A percentile compares a stretch with the other conserved stretches of the same genome.
Evolutionary conservation across 2,113 vertebrate genomes (phyloP).

Genomic region (Ariopsis seemanni): DNA sequence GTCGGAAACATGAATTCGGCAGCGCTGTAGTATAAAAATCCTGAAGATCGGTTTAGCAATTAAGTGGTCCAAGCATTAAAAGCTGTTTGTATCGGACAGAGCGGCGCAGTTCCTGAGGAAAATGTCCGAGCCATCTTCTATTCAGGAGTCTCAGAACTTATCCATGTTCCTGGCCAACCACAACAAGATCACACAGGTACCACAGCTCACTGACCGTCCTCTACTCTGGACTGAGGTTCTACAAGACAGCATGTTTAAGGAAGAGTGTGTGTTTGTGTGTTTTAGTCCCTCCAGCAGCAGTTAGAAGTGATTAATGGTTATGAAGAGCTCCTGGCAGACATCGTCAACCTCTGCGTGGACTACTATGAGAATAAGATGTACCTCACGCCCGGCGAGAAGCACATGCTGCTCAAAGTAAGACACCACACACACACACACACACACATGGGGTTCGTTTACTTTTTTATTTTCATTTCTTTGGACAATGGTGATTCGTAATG

Average conservation of each 20-base stretch:
- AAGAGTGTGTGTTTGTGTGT: constrained; percentile 5
- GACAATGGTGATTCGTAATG: neutral
- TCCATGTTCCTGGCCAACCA: constrained; percentile 99
- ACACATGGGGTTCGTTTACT: neutral
- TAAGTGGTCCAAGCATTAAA: neutral
- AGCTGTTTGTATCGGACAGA: constrained; percentile 61
- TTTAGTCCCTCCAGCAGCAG: constrained; percentile 94
- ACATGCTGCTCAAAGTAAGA: constrained; percentile 94
- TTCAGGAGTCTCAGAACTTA: constrained; percentile 97
- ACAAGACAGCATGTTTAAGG: neutral
- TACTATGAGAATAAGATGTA: constrained; percentile 99
- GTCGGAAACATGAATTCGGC: neutral
- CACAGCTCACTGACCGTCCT: too few species aligned
- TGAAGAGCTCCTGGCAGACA: constrained; percentile 95
- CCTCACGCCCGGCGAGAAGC: constrained; percentile 92
- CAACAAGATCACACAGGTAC: constrained; percentile 98
- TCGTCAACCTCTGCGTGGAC: constrained; percentile 94
- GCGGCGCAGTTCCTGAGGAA: constrained; percentile 96
- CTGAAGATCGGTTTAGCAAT: too few species aligned
- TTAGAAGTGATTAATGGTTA: constrained; percentile 94
- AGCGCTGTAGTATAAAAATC: neutral
- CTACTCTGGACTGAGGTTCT: neutral
- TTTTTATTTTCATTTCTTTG: neutral
- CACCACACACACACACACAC: neutral
- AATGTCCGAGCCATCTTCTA: constrained; percentile 97